Base-by-base conservation (phyloP, 2,113 vertebrate species). In the Scalopus aquaticus region DNA sequence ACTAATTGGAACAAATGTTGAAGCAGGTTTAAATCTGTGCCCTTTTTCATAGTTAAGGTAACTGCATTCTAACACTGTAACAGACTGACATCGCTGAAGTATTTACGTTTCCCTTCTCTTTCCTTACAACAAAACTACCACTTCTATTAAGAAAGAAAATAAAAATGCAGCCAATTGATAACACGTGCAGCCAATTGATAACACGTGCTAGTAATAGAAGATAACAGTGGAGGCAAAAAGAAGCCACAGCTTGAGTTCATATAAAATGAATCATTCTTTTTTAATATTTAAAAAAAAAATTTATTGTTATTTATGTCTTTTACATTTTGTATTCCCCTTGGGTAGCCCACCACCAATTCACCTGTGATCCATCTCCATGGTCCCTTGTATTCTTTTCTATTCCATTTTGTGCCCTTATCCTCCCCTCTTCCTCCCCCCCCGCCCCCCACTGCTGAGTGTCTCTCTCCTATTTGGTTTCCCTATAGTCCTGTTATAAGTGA, bases 71-170 rank as follows among this genome's bases (percentile, higher is more conserved):
- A 49, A 81, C 22, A 62, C 8, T 16, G 6, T 20, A 32, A 70
- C 9, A 1, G 10, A 42, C 86, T 90, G 64, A 78, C 54, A 85
- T 90, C 62, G 87, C 84, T 73, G 56, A 95, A 84, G 64, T 56
- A 22, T 88, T 46, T 32, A 13, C 39, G 13, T 90, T 3, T 0
- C n/a, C 15, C 22, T 2, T 78, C 37, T 86, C 76, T 67, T 35
- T 42, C 11, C 26, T 84, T 92, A 54, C 9, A 56, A 30, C 4
- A 67, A 37, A 60, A 37, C 54, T 73, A 78, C 54, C 30, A 65
- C 51, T 35, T 88, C 56, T 76, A 46, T 81, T 64, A 91, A 80
- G 32, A 85, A 82, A 85, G 58, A 39, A 92, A 92, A 58, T 62
- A 2, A 92, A 96, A 72, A 28, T 82, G 42, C 28, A 60, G 20